Conservation (phyloP, 2,113 vertebrate genomes). For the Morone chrysops region DNA sequence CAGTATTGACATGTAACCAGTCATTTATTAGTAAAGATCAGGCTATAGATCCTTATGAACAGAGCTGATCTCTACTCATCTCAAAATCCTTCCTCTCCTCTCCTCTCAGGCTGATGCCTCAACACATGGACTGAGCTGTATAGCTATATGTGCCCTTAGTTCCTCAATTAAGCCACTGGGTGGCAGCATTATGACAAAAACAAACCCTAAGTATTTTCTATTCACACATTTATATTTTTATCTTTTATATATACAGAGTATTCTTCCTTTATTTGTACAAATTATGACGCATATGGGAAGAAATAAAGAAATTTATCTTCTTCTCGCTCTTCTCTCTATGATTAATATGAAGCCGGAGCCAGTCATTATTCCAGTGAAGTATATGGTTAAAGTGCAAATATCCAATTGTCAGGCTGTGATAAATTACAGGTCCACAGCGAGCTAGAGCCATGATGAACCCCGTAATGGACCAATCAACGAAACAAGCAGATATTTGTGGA, state of each 20-base stretch:
- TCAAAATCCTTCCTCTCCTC: constrained; percentile 16
- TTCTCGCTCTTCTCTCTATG: background rate
- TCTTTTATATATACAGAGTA: constrained; percentile 81
- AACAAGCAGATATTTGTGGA: constrained; percentile 34
- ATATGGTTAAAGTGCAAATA: background rate
- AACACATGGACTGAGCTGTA: constrained; percentile 68
- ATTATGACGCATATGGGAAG: constrained; percentile 60
- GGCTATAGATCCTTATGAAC: constrained; percentile 15
- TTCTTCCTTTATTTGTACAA: constrained; percentile 81
- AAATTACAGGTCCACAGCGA: constrained; percentile 6
- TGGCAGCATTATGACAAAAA: constrained; percentile 80
- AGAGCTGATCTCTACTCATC: constrained; percentile 12
- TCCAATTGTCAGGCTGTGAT: background rate
- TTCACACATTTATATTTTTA: constrained; percentile 74
- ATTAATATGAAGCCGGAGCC: background rate
- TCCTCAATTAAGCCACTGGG: constrained; percentile 82
- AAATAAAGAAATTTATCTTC: constrained; percentile 82
- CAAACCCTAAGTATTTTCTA: constrained; percentile 72
- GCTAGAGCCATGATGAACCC: background rate
- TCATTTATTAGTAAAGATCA: constrained; percentile 27
- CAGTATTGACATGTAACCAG: constrained; percentile 19
- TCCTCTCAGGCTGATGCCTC: constrained; percentile 39
- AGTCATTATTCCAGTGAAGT: background rate
- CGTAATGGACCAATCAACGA: background rate
- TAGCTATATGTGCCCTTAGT: constrained; percentile 58